Percentiles rank a stretch among this genome's conserved stretches.
phyloP scores from a whole-genome alignment of 2,888 invertebrate species.

The Microplitis manilae region DNA sequence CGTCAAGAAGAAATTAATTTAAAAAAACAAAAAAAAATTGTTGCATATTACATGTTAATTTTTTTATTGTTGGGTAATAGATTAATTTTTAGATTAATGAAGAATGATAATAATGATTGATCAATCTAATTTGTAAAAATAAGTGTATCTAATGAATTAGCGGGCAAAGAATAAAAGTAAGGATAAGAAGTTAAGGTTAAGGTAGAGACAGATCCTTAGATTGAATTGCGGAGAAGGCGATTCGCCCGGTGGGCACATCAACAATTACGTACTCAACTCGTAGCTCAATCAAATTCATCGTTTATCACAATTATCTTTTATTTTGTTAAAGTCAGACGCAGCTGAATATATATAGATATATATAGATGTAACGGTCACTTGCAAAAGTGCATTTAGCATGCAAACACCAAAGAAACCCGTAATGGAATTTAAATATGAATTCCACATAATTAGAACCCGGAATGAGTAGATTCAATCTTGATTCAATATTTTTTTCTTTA shows the following conservation, averaged over 20 bases:
- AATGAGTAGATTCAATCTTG: no score
- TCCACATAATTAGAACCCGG: not conserved
- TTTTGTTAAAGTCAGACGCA: constrained; percentile 31
- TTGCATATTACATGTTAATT: no score
- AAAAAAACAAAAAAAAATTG: no score
- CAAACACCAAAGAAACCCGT: constrained; percentile 12
- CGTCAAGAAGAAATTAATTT: no score
- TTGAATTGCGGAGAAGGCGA: not conserved
- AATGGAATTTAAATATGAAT: constrained; percentile 31
- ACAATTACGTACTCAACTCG: constrained; percentile 14
- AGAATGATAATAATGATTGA: constrained; percentile 26
- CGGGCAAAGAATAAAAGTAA: not conserved
- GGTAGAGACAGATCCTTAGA: no score
- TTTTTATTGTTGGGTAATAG: not conserved
- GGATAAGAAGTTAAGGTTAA: no score
- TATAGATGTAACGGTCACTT: constrained; percentile 12
- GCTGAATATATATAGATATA: not conserved
- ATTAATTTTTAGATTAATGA: not conserved
- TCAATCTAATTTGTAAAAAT: constrained; percentile 35
- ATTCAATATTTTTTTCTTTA: no score
- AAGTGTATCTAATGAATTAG: constrained; percentile 29
- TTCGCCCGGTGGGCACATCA: constrained; percentile 10
- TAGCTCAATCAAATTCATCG: constrained; percentile 45
- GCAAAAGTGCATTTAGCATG: not conserved
- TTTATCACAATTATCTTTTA: constrained; percentile 51